Base-by-base conservation (phyloP, 2,113 vertebrate genomes). In the Tachycineta bicolor region DNA sequence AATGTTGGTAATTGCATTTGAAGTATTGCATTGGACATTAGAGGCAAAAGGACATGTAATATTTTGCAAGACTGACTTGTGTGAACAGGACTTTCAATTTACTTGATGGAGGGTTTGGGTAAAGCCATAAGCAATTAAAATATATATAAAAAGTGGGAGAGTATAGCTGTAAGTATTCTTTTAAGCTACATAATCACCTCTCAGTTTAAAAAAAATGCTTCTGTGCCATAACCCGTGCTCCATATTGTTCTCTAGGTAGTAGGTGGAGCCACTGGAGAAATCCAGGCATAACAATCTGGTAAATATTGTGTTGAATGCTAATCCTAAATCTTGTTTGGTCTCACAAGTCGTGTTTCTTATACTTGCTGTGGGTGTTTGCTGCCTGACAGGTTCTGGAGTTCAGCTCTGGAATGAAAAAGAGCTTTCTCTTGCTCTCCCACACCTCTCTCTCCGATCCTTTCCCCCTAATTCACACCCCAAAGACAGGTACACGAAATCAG, bases 321-420 rank as follows among this genome's bases (percentile, higher is more conserved):
- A 25, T 88, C 31, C 70, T 94, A 37, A 79, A 53, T 77, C 67
- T 53, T 76, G 9, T 62, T 90, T 92, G 44, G 75, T 79, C 53
- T 69, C 37, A 41, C 53, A 80, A 69, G 53, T 64, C 79, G 28
- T 56, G 24, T 69, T 84, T 94, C 78, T 85, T 87, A 25, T 52
- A 28, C 24, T 79, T 73, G 67, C 82, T 91, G 75, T 87, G 87
- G 77, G 56, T 91, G 90, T 91, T 95, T 93, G 92, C 87, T 87
- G 90, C 90, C 44, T 87, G 84, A 52, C 87, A 76, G 70, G 75
- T 96, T 94, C 85, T 83, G 78, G 63, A 84, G 56, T 93, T 91
- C 0, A 0, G 25, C 62, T 94, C 70, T 93, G 49, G 56, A 87
- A 49, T 52, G 34, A 89, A 71, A 93, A 62, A 14, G 67, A 86